Evolutionary conservation across 2,797 vertebrate genomes (phyloP).

Genomic region (Semaprochilodus insignis): DNA sequence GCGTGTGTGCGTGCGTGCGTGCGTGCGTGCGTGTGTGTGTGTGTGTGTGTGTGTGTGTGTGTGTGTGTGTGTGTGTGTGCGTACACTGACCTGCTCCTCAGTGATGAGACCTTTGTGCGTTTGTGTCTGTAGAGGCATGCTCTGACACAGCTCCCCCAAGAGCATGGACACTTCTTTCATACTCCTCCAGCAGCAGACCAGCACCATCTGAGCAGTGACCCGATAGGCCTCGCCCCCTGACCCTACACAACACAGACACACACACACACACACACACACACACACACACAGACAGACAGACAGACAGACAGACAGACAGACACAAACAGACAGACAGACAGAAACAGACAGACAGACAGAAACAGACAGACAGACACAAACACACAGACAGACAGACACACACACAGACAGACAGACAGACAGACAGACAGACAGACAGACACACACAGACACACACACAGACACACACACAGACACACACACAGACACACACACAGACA

Average conservation of each 20-base stretch:
- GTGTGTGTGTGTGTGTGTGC: constrained; percentile 3
- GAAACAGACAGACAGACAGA: no score
- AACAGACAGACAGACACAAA: constrained; percentile 3
- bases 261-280: no score
- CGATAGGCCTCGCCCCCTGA: constrained; percentile 78
- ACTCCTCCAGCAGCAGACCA: constrained; percentile 97
- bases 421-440: constrained; percentile 1
- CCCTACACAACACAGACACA: constrained; percentile 55
- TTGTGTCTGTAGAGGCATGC: constrained; percentile 76
- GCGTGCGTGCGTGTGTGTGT: constrained; percentile 10
- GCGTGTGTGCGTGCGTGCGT: no score
- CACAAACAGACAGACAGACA: no score
- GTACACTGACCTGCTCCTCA: constrained; percentile 85
- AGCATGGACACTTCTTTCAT: constrained; percentile 97
- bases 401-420: no score
- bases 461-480: no score
- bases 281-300: no score
- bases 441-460: no score
- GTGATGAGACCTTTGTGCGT: constrained; percentile 79
- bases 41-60: constrained; percentile 3
- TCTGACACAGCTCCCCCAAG: constrained; percentile 90
- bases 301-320: no score
- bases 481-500: no score
- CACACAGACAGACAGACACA: no score
- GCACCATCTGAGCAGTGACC: constrained; percentile 95